Evolutionary conservation across 1,140 invertebrate species (phyloP).

Genomic region (Penaeus vannamei): DNA sequence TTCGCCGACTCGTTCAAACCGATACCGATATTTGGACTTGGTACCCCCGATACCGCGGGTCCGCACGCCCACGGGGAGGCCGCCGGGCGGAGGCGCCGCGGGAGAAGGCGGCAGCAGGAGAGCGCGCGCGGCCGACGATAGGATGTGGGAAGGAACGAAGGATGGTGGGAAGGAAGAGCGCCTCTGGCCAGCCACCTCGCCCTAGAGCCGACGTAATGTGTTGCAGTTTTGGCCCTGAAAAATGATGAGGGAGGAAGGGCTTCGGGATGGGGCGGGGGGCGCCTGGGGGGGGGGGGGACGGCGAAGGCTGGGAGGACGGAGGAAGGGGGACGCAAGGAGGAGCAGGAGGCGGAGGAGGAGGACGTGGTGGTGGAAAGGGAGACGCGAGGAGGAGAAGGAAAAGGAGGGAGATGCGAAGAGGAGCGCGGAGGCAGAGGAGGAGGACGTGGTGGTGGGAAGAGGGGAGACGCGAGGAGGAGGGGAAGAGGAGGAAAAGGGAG

Average conservation of each 20-base stretch:
- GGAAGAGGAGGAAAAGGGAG: background rate
- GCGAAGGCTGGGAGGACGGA: background rate
- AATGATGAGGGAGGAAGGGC: conserved; percentile 49
- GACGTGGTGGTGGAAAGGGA: conserved; percentile 2
- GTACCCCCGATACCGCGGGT: too few species aligned
- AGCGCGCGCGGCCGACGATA: background rate
- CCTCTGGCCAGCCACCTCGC: background rate
- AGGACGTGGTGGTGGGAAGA: background rate
- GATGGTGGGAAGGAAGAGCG: conserved; percentile 12
- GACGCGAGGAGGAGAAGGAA: background rate
- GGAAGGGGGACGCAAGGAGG: background rate
- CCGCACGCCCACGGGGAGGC: too few species aligned
- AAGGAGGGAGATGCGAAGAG: too few species aligned
- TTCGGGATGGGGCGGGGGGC: background rate
- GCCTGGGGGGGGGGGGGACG: background rate
- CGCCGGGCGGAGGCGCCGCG: background rate
- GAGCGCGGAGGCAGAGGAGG: background rate
- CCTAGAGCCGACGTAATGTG: conserved; percentile 57
- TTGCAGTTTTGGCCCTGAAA: conserved; percentile 59
- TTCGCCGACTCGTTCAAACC: too few species aligned
- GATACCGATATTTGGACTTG: too few species aligned
- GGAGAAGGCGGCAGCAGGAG: background rate
- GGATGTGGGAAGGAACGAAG: conserved; percentile 29
- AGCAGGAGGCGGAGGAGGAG: conserved; percentile 10
- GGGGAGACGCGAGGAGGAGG: background rate